These are phyloP conservation scores for Mnemiopsis leidyi DNA, from an alignment of 37 sponge, comb jelly and placozoan species.

Conservation along the genomic window DNA sequence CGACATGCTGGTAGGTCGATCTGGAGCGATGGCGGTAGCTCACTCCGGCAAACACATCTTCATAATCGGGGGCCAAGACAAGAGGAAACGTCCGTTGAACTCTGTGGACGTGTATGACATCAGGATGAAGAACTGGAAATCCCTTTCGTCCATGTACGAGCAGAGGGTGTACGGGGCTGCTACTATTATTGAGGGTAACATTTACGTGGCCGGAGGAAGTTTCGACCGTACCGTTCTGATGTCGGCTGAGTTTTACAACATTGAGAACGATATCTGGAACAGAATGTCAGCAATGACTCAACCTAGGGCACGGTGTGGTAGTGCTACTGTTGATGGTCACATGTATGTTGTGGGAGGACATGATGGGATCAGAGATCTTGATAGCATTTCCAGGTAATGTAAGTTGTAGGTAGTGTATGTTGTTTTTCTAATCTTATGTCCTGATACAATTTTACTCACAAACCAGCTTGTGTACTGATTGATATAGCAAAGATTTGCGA, in stretches of 20 bases:
- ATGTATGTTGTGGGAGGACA: constrained; percentile 61
- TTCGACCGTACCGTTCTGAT: constrained; percentile 49
- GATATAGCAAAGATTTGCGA: too few relatives aligned
- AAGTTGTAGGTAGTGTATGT: too few relatives aligned
- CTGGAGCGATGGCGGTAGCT: constrained; percentile 57
- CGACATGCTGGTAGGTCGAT: constrained; percentile 55
- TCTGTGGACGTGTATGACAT: constrained; percentile 56
- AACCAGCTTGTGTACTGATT: too few relatives aligned
- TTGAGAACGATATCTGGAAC: constrained; percentile 51
- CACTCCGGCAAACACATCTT: constrained; percentile 43
- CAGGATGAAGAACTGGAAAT: constrained; percentile 65
- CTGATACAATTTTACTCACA: too few relatives aligned
- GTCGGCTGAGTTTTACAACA: constrained; percentile 45
- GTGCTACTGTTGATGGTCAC: constrained; percentile 53
- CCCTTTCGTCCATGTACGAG: constrained; percentile 36
- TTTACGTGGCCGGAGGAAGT: constrained; percentile 58
- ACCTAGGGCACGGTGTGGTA: constrained; percentile 44
- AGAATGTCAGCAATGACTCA: constrained; percentile 31
- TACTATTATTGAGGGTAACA: constrained; percentile 55
- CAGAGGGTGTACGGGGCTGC: constrained; percentile 62
- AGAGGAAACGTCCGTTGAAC: constrained; percentile 64
- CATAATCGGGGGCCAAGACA: constrained; percentile 58
- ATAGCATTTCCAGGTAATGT: constrained; percentile 40
- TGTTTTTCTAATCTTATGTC: too few relatives aligned
- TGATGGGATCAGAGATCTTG: constrained; percentile 46